Percentiles rank a stretch among this genome's conserved stretches.
These are phyloP conservation scores for Cyprinus carpio DNA, from an alignment of 2,113 vertebrate species.

Conservation along the genomic window DNA sequence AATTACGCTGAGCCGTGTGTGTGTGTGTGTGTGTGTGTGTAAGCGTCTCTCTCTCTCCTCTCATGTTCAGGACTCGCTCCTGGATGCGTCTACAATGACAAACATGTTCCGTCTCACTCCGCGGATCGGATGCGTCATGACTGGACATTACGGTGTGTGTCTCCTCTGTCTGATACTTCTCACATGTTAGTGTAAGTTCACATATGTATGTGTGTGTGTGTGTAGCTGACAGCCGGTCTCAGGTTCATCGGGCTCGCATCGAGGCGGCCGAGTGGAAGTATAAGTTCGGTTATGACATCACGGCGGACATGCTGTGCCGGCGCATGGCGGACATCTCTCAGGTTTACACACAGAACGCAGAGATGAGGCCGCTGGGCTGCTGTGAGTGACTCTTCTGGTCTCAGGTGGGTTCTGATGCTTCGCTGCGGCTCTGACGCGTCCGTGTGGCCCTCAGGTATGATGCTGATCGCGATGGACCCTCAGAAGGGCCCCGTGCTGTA, in stretches of 20 bases:
- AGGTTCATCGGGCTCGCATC: constrained; percentile 78
- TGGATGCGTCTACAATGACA: constrained; percentile 76
- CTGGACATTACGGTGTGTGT: constrained; percentile 71
- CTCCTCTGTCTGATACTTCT: background rate
- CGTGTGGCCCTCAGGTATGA: constrained; percentile 70
- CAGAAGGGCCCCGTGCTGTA: constrained; percentile 74
- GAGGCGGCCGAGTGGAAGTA: constrained; percentile 81
- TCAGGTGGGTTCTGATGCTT: background rate
- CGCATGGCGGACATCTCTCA: constrained; percentile 78
- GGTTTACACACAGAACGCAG: constrained; percentile 82
- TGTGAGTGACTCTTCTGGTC: constrained; percentile 63
- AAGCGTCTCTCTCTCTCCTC: background rate
- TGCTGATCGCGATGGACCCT: constrained; percentile 74
- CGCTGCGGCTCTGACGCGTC: background rate
- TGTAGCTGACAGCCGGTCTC: constrained; percentile 77
- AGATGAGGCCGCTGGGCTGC: constrained; percentile 82
- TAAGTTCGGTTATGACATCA: constrained; percentile 81
- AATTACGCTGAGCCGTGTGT: background rate
- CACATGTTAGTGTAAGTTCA: background rate
- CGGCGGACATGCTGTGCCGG: constrained; percentile 73
- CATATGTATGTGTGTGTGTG: background rate
- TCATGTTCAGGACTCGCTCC: constrained; percentile 73
- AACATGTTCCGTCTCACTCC: constrained; percentile 77
- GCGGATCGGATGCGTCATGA: constrained; percentile 80
- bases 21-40: constrained; percentile 27